Base-by-base conservation (phyloP, 2,888 invertebrate genomes). In the Oscheius sp. region DNA sequence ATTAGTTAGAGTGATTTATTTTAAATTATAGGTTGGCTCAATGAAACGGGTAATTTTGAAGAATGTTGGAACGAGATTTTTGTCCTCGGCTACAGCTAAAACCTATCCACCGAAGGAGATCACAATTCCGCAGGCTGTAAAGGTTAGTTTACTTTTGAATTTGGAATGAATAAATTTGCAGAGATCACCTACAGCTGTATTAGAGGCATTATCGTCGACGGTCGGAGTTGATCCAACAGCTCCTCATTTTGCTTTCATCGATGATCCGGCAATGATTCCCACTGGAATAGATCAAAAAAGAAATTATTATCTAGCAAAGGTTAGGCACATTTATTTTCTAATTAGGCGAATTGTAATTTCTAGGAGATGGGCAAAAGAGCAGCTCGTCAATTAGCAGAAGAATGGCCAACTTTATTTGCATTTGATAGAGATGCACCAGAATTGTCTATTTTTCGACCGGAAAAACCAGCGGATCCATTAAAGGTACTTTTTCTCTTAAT, bases 241-340 rank as follows among this genome's bases (percentile, higher is more conserved):
- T n/a, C 90, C 93, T 2, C 92, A 93, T 87, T 95, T 92, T 87
- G 93, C 93, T 86, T 95, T 91, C 87, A 92, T 93, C 82, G 95
- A 96, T 90, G 96, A 96, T 88, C 95, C 95, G 0, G 70, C 78
- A n/a, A 84, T 75, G 12, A 82, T 85, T 71, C 84, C 84, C 34
- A 76, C 80, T n/a, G 79, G 79, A 1, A 65, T 69, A 0, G 50
- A 23, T 1, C 61, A 70, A 3, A 82, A 80, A 67, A 68, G 69
- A 31, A 72, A 68, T 15, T 84, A 84, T 66, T 83, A 72, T 67
- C 71, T 83, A 69, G 79, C 82, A 1, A 81, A 82, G 70, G 82
- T 78, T 17, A n/a, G n/a, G n/a, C 20, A 20, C 34, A 55, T 25
- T 27, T 39, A 33, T 69, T 50, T 42, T 23, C 29, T 27, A 10